Evolutionary conservation across 2,888 invertebrate genomes (phyloP).

Genomic region (Eristalis tenax): DNA sequence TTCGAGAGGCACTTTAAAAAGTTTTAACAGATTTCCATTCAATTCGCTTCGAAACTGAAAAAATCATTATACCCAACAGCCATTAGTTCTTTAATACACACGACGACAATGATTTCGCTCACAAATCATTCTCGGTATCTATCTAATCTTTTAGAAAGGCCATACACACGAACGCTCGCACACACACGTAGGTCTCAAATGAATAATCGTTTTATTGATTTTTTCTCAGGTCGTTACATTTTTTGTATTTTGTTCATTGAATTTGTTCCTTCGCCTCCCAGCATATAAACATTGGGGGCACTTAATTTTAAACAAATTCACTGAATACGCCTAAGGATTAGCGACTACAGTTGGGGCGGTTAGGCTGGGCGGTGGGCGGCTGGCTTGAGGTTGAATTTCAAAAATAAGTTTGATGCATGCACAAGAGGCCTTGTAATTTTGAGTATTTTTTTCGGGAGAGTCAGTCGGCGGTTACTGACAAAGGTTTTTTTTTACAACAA

Average conservation of each 20-base stretch:
- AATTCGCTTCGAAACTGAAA: background rate
- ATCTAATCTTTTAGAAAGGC: constrained; percentile 17
- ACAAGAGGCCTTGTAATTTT: background rate
- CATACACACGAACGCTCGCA: background rate
- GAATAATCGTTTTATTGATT: constrained; percentile 49
- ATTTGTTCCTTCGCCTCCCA: constrained; percentile 53
- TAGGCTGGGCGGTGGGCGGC: background rate
- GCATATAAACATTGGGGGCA: constrained; percentile 44
- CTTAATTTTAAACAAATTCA: constrained; percentile 49
- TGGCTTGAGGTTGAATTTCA: background rate
- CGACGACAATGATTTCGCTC: constrained; percentile 36
- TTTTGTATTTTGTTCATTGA: background rate
- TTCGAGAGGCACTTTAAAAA: background rate
- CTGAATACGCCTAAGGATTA: constrained; percentile 28
- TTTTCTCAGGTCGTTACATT: constrained; percentile 6
- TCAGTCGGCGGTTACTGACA: background rate
- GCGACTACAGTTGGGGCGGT: background rate
- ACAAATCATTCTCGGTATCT: constrained; percentile 40
- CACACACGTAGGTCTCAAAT: background rate
- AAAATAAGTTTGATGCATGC: background rate
- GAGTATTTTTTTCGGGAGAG: background rate
- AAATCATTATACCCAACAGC: constrained; percentile 24
- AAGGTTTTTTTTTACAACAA: no score
- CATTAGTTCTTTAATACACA: constrained; percentile 37
- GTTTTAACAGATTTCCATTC: constrained; percentile 1